phyloP scores from a whole-genome alignment of 1,140 invertebrate genomes.

The Geopemphigus sp. region DNA sequence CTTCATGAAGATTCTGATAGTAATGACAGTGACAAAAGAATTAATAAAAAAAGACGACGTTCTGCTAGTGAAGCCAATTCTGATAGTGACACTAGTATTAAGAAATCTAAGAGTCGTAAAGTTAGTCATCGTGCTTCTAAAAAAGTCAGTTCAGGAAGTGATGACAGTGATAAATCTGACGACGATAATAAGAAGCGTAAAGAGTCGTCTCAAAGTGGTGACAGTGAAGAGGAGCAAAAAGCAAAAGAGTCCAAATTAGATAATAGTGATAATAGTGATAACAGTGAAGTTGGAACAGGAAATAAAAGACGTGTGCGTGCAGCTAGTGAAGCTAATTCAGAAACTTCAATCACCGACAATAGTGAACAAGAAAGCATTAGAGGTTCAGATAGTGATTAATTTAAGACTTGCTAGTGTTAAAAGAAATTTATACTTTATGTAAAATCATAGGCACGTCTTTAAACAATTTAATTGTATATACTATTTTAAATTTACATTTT shows the following conservation, averaged over 20 bases:
- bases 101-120: constrained; percentile 21
- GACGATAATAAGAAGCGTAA: background rate
- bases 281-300: background rate
- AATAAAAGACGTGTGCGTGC: constrained; percentile 10
- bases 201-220: constrained; percentile 25
- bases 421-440: background rate
- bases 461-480: too few relatives aligned
- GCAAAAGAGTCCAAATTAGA: constrained; percentile 8
- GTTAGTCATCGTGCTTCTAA: background rate
- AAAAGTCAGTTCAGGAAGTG: constrained; percentile 39
- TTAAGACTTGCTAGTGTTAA: background rate
- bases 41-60: background rate
- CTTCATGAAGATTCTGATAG: constrained; percentile 3
- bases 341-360: constrained; percentile 27
- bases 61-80: constrained; percentile 36
- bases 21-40: constrained; percentile 37
- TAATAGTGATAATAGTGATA: too few relatives aligned
- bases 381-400: constrained; percentile 35
- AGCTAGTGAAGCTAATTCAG: constrained; percentile 16
- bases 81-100: constrained; percentile 34
- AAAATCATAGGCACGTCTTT: too few relatives aligned
- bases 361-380: constrained; percentile 31
- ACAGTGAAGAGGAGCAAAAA: constrained; percentile 31
- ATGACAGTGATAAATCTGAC: constrained; percentile 39
- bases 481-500: too few relatives aligned